Evolutionary conservation across 2,113 vertebrate genomes (phyloP), one percentile per base, ranked within the genome.

Genomic region (Mormyrus lacerda): DNA sequence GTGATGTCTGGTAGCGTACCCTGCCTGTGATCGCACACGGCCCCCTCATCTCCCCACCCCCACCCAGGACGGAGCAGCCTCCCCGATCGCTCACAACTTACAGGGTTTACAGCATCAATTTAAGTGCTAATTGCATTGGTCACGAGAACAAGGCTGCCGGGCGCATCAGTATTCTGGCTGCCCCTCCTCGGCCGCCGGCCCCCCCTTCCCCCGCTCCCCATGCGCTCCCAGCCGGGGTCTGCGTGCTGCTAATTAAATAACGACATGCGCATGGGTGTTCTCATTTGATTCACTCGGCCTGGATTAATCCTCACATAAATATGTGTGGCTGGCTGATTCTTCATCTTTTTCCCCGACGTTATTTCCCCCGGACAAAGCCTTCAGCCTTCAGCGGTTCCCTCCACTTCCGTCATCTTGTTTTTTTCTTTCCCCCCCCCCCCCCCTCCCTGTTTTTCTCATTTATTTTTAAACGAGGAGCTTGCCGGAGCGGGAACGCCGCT

Each of bases 291-390:
- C 95, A 96, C 97, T 97, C 96, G 94, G 97, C 96, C 95, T 96
- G 97, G 96, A 96, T 97, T 98, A 98, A 99, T 99, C 97, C 97
- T 97, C 97, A 96, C 96, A 98, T 97, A 98, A 98, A 99, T 98
- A 98, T 98, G 97, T 97, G 97, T 97, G 97, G 95, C 96, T 95
- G 96, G 95, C 91, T 91, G 92, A 93, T 96, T 96, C 96, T 95
- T 95, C 95, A 95, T 95, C 79, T 89, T 65, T 89, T 76, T 58
- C 76, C 90, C 55, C 89, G 83, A n/a, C 19, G 24, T 17, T 51
- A 31, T 50, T 51, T 51, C 85, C 27, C 85, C 47, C 45, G n/a
- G 45, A 48, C 48, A 48, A 51, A 51, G 24, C 85, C 15, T n/a
- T 1, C 17, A 51, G 24, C 85, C 15, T n/a, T 1, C 17, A 6